Percentiles rank a stretch among this genome's conserved stretches.
phyloP scores from a whole-genome alignment of 2,113 vertebrate genomes.

The Brachypodius melanocephalos region DNA sequence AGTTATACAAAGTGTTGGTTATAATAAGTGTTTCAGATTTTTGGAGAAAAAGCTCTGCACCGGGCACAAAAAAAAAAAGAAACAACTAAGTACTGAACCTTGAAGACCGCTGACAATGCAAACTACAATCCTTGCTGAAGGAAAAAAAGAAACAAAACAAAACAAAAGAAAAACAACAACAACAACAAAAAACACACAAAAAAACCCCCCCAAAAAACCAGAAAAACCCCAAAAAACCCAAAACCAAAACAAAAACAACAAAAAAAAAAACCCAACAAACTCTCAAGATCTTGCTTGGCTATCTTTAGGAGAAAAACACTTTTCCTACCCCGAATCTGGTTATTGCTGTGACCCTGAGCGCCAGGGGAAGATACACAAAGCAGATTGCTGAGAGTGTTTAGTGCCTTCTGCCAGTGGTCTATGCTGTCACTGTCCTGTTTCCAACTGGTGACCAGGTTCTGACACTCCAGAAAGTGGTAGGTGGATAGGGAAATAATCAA shows the following conservation, averaged over 20 bases:
- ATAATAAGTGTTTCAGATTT: neutral
- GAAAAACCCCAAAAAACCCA: no score
- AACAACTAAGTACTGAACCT: neutral
- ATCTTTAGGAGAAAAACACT: neutral
- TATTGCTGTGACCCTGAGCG: neutral
- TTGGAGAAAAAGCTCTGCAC: neutral
- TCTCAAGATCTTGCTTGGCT: neutral
- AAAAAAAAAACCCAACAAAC: no score
- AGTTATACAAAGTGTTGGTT: neutral
- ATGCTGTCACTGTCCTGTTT: neutral
- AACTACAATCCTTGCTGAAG: neutral
- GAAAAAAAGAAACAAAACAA: no score
- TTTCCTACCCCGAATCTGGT: neutral
- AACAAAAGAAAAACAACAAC: no score
- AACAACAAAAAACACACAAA: neutral
- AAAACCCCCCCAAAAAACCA: no score
- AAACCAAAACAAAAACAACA: neutral
- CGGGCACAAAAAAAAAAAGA: neutral
- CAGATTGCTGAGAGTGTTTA: neutral
- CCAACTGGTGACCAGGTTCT: neutral
- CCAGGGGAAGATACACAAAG: neutral
- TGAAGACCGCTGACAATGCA: neutral
- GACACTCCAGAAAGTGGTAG: neutral
- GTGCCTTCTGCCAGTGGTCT: neutral
- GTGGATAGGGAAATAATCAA: neutral